phyloP scores from a whole-genome alignment of 2,113 vertebrate species.

The Ameiurus melas region DNA sequence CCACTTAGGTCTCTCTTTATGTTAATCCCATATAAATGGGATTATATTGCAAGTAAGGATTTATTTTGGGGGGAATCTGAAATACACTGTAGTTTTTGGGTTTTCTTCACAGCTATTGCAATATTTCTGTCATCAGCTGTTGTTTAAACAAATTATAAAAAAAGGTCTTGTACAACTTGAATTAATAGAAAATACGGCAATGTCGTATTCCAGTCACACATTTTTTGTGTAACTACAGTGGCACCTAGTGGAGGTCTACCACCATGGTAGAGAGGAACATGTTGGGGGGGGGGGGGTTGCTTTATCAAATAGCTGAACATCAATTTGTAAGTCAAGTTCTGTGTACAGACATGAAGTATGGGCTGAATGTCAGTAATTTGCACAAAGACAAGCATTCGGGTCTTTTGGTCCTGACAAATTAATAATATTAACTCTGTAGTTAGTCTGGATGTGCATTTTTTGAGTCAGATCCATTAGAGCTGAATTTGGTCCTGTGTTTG shows the following conservation, averaged over 20 bases:
- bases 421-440: conserved; percentile 49
- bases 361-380: conserved; percentile 3
- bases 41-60: too few relatives aligned
- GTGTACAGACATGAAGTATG: not conserved
- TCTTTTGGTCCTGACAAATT: conserved; percentile 14
- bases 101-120: too few relatives aligned
- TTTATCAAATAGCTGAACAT: not conserved
- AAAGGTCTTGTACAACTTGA: not conserved
- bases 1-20: too few relatives aligned
- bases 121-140: too few relatives aligned
- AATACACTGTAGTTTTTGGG: too few relatives aligned
- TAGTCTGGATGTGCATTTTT: conserved; percentile 35
- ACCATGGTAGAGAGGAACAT: not conserved
- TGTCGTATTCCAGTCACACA: not conserved
- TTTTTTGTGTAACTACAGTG: conserved; percentile 23
- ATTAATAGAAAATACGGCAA: not conserved
- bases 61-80: too few relatives aligned
- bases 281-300: not conserved
- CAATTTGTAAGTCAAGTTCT: not conserved
- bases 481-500: not conserved
- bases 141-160: not conserved
- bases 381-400: conserved; percentile 43
- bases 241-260: conserved; percentile 36
- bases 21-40: too few relatives aligned
- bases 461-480: conserved; percentile 24